Evolutionary conservation across 2,797 vertebrate genomes (phyloP).

Genomic region (Artibeus lituratus): DNA sequence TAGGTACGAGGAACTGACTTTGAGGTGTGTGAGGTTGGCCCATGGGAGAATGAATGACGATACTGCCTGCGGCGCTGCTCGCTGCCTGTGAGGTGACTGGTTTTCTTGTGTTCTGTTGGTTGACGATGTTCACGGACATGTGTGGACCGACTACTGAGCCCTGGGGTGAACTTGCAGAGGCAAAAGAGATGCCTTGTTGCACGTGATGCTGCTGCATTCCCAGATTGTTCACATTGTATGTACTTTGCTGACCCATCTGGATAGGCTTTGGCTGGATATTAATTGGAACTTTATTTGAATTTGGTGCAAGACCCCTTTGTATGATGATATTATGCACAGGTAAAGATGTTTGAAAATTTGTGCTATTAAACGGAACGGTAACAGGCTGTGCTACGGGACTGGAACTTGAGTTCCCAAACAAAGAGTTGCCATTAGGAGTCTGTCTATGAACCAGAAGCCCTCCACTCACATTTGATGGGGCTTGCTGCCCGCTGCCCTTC

Average conservation of each 20-base stretch:
- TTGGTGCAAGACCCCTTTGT: conserved; percentile 94
- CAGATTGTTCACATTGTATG: conserved; percentile 91
- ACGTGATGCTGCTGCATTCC: conserved; percentile 89
- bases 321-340: conserved; percentile 99
- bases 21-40: conserved; percentile 90
- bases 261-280: conserved; percentile 97
- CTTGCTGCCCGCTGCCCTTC: conserved; percentile 88
- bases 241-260: conserved; percentile 91
- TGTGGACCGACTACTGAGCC: conserved; percentile 85
- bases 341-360: conserved; percentile 88
- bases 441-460: conserved; percentile 84
- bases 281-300: conserved; percentile 89
- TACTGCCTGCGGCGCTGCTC: conserved; percentile 84
- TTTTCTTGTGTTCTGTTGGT: conserved; percentile 85
- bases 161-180: conserved; percentile 89
- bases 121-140: conserved; percentile 86
- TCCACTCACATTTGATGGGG: conserved; percentile 84
- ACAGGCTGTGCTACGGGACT: conserved; percentile 91
- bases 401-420: conserved; percentile 88
- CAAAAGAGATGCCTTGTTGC: conserved; percentile 88
- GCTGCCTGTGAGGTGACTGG: conserved; percentile 83
- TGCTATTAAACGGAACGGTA: conserved; percentile 95
- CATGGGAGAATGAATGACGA: conserved; percentile 92
- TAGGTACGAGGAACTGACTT: conserved; percentile 93
- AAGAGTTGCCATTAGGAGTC: conserved; percentile 86